A percentile compares a stretch with the other conserved stretches of the same genome.
phyloP scores from a whole-genome alignment of 2,888 invertebrate species.

The Harpalus rufipes region DNA sequence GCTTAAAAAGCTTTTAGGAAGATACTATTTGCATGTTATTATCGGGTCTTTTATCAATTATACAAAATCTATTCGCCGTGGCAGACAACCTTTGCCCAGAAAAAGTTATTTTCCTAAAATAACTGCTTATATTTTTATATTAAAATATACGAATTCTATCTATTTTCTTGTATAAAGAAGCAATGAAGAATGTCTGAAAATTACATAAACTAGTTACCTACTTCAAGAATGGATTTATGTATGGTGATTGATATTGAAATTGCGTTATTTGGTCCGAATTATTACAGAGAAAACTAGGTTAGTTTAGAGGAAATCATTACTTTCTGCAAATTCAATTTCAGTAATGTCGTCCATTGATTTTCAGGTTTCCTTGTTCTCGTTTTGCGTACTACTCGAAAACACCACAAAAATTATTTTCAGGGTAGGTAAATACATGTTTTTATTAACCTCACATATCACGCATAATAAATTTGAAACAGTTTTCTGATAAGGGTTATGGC shows the following conservation, averaged over 20 bases:
- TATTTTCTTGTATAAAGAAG: neutral
- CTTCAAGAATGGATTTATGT: neutral
- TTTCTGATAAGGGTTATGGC: conserved; percentile 24
- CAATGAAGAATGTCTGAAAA: neutral
- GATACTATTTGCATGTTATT: too few species aligned
- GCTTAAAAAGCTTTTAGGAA: too few species aligned
- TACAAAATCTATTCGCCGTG: too few species aligned
- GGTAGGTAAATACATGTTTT: conserved; percentile 27
- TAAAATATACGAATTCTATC: neutral
- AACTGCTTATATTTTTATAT: too few species aligned
- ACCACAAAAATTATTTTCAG: conserved; percentile 12
- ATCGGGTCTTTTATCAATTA: too few species aligned
- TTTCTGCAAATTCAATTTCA: conserved; percentile 34
- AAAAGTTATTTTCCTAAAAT: too few species aligned
- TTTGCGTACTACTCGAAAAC: neutral
- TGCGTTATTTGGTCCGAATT: conserved; percentile 26
- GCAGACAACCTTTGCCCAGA: too few species aligned
- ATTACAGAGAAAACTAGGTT: conserved; percentile 38
- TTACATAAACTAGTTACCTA: neutral
- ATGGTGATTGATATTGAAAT: conserved; percentile 39
- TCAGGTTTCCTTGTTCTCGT: conserved; percentile 24
- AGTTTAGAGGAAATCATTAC: conserved; percentile 35
- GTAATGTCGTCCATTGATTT: conserved; percentile 36
- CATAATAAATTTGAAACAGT: conserved; percentile 26
- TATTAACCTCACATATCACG: conserved; percentile 24